phyloP scores from a whole-genome alignment of 2,797 vertebrate species.

The Oreochromis mossambicus region DNA sequence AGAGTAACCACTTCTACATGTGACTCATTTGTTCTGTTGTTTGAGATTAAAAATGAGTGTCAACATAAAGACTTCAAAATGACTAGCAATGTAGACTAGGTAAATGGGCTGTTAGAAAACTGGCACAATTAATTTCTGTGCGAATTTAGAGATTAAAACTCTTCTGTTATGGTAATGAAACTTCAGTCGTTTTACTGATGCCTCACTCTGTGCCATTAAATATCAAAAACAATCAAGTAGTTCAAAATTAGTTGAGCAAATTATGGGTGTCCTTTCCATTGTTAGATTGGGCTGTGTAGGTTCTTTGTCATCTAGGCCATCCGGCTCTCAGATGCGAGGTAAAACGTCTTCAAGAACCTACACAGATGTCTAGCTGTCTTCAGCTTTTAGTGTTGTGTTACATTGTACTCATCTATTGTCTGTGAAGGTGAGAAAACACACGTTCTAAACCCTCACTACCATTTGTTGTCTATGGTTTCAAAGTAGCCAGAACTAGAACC shows the following conservation, averaged over 20 bases:
- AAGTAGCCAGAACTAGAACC: background rate
- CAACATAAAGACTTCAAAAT: background rate
- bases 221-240: background rate
- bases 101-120: background rate
- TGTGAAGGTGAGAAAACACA: background rate
- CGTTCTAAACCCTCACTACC: background rate
- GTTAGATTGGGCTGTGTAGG: background rate
- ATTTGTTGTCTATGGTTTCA: background rate
- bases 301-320: background rate
- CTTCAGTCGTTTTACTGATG: background rate
- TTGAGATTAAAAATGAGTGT: background rate
- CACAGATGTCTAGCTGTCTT: background rate
- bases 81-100: background rate
- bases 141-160: background rate
- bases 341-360: background rate
- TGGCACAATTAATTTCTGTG: background rate
- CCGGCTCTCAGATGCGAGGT: background rate
- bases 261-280: background rate
- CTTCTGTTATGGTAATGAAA: background rate
- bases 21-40: background rate
- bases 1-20: background rate
- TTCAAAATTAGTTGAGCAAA: background rate
- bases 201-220: background rate
- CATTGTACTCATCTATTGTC: background rate
- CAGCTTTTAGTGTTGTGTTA: background rate